A percentile compares a stretch with the other conserved stretches of the same genome.
Conservation (phyloP, 2,113 vertebrate species). For the Electrona antarctica region DNA sequence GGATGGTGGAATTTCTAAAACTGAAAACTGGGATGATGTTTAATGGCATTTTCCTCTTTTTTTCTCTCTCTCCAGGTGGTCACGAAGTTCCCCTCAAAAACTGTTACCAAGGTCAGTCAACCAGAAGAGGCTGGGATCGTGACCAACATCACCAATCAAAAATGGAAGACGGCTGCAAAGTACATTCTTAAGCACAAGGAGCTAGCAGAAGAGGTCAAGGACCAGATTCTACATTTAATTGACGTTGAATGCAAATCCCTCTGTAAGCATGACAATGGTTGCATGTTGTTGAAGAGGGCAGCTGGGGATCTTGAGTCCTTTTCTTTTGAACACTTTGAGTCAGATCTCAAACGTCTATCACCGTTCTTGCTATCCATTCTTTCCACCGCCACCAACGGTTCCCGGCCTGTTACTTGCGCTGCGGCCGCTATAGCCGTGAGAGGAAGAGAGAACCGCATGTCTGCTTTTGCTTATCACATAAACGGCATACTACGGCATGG, state of each 20-base stretch:
- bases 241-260: too few relatives aligned
- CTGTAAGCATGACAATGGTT: too few relatives aligned
- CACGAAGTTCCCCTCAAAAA: neutral
- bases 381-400: constrained; percentile 2
- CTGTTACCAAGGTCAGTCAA: too few relatives aligned
- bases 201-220: too few relatives aligned
- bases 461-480: constrained; percentile 16
- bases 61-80: neutral
- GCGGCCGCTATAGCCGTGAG: constrained; percentile 13
- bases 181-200: constrained; percentile 9
- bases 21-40: too few relatives aligned
- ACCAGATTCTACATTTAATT: too few relatives aligned
- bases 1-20: too few relatives aligned
- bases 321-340: constrained; percentile 3
- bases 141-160: neutral
- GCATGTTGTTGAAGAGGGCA: constrained; percentile 9
- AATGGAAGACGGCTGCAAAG: constrained; percentile 14
- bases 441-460: constrained; percentile 7
- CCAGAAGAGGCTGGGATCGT: neutral
- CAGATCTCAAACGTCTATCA: constrained; percentile 14
- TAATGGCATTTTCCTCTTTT: too few relatives aligned
- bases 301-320: constrained; percentile 2
- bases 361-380: constrained; percentile 6
- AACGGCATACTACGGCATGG: neutral
- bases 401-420: neutral